Evolutionary conservation across 2,797 vertebrate species (phyloP).

Genomic region (Pangasius mekongensis): DNA sequence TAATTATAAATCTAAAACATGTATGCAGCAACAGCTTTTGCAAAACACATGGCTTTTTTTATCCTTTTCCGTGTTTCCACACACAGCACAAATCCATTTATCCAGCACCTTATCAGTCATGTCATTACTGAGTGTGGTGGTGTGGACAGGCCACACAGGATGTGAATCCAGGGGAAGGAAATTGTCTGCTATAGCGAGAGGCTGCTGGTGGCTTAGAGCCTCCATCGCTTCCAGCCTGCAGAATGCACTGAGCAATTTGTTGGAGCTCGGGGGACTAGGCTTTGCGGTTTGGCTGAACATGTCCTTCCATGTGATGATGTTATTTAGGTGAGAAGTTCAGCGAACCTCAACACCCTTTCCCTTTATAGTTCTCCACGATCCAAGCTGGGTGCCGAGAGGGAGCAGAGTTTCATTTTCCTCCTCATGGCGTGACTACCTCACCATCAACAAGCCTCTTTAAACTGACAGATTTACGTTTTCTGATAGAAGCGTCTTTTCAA

Average conservation of each 20-base stretch:
- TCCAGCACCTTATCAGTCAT: conserved; percentile 28
- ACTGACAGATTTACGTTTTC: conserved; percentile 14
- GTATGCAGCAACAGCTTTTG: background rate
- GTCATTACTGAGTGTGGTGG: conserved; percentile 10
- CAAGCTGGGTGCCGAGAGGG: background rate
- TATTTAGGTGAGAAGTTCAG: conserved; percentile 27
- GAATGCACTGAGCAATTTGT: conserved; percentile 23
- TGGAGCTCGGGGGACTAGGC: conserved; percentile 19
- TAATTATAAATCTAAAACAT: background rate
- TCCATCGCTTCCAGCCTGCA: background rate
- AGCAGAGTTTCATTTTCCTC: background rate
- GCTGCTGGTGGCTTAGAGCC: background rate
- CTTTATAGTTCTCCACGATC: background rate
- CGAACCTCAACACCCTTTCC: conserved; percentile 16
- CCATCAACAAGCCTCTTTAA: background rate
- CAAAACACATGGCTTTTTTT: background rate
- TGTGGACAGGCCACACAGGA: conserved; percentile 7
- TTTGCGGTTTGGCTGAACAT: conserved; percentile 39
- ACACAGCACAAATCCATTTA: background rate
- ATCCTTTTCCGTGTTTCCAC: background rate
- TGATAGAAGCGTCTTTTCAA: background rate
- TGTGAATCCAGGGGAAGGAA: conserved; percentile 17
- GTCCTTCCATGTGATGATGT: conserved; percentile 19
- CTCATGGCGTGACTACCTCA: background rate
- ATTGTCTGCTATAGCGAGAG: conserved; percentile 19